Evolutionary conservation across 1,140 invertebrate species (phyloP).

Genomic region (Hylyphantes graminicola): DNA sequence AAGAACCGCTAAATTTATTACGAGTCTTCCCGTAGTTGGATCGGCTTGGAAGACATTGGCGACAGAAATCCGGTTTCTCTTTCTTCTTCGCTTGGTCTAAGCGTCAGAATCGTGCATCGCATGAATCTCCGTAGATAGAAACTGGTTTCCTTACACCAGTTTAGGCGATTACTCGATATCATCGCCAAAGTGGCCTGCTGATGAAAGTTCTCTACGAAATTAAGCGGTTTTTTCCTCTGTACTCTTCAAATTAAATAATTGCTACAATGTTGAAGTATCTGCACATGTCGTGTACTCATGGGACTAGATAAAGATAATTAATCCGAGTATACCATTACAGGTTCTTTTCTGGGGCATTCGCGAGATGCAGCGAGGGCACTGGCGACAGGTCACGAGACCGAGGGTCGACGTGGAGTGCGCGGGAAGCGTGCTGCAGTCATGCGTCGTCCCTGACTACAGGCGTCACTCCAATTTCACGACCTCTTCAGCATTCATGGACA

Average conservation of each 20-base stretch:
- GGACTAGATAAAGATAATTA: slow-evolving; percentile 81
- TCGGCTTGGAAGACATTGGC: background rate
- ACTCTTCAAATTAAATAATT: background rate
- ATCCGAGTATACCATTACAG: slow-evolving; percentile 69
- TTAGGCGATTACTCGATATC: too few relatives aligned
- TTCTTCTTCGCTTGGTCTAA: too few relatives aligned
- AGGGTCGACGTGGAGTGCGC: slow-evolving; percentile 70
- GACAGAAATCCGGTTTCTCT: too few relatives aligned
- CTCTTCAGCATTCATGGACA: slow-evolving; percentile 83
- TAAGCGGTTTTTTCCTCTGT: too few relatives aligned
- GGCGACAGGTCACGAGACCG: slow-evolving; percentile 84
- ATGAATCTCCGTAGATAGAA: too few relatives aligned
- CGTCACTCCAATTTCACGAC: slow-evolving; percentile 89
- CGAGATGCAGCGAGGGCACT: slow-evolving; percentile 83
- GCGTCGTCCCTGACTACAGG: slow-evolving; percentile 82
- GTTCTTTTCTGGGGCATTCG: slow-evolving; percentile 89
- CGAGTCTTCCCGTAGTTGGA: background rate
- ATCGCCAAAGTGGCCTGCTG: too few relatives aligned
- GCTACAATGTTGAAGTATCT: background rate
- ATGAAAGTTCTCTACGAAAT: too few relatives aligned
- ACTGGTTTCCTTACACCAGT: too few relatives aligned
- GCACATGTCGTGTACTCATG: background rate
- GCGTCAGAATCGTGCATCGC: too few relatives aligned
- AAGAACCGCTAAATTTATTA: background rate
- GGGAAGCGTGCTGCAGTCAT: slow-evolving; percentile 83